These are phyloP conservation scores for Colostygia pectinataria DNA, from an alignment of 2,888 invertebrate species.

Conservation along the genomic window DNA sequence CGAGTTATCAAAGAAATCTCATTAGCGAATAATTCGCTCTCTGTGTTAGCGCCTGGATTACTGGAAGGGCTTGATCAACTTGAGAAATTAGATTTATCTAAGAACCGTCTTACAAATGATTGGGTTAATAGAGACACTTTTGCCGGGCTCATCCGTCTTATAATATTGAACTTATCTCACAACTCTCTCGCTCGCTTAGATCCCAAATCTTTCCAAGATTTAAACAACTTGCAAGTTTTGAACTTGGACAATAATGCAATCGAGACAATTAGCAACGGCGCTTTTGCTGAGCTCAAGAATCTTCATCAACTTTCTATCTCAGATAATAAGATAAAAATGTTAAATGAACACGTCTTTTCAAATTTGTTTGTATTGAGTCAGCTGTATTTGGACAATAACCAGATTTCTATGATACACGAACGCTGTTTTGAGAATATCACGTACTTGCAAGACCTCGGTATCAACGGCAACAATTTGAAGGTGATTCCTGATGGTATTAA, in stretches of 20 bases:
- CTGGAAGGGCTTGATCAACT: constrained; percentile 89
- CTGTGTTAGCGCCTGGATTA: constrained; percentile 88
- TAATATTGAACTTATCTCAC: constrained; percentile 88
- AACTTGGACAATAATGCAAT: constrained; percentile 89
- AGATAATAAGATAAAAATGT: constrained; percentile 85
- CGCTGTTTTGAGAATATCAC: constrained; percentile 90
- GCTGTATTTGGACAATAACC: constrained; percentile 88
- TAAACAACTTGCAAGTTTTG: constrained; percentile 88
- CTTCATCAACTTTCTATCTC: constrained; percentile 89
- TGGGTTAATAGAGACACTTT: constrained; percentile 91
- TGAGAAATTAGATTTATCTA: constrained; percentile 88
- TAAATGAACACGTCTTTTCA: constrained; percentile 87
- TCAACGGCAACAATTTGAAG: constrained; percentile 87
- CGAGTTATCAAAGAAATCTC: constrained; percentile 87
- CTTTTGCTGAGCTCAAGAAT: constrained; percentile 89
- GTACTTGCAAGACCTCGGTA: constrained; percentile 89
- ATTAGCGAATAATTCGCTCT: constrained; percentile 90
- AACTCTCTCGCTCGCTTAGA: constrained; percentile 88
- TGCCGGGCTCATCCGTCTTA: constrained; percentile 87
- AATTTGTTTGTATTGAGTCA: constrained; percentile 89
- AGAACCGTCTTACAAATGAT: constrained; percentile 88
- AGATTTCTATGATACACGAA: constrained; percentile 85
- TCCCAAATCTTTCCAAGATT: constrained; percentile 87
- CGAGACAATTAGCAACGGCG: constrained; percentile 87
- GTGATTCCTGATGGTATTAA: constrained; percentile 86